These are phyloP conservation scores for Melanotaenia pygmaea DNA, from an alignment of 2,797 vertebrate species.

Conservation along the genomic window DNA sequence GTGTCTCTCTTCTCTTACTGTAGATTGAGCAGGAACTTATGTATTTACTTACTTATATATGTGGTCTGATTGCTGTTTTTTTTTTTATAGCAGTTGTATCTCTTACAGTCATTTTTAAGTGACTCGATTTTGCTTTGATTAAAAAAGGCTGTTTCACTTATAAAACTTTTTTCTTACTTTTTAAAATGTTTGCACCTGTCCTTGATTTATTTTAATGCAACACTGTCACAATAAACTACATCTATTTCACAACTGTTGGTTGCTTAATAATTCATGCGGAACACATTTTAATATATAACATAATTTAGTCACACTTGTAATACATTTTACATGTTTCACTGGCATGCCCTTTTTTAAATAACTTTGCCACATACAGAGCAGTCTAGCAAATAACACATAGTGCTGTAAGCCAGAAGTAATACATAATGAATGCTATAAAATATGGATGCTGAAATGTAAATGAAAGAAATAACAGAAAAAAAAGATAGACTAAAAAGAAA, in stretches of 20 bases:
- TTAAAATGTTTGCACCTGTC: slow-evolving; percentile 31
- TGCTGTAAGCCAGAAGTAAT: neutral
- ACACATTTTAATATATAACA: slow-evolving; percentile 35
- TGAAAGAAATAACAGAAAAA: neutral
- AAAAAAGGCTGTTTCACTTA: neutral
- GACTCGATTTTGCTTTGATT: neutral
- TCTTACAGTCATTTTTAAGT: neutral
- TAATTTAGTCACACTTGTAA: slow-evolving; percentile 21
- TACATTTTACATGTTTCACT: slow-evolving; percentile 2
- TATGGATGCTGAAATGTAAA: slow-evolving; percentile 10
- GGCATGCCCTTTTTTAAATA: neutral
- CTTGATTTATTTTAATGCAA: slow-evolving; percentile 48
- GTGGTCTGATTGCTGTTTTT: neutral
- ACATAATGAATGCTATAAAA: slow-evolving; percentile 29
- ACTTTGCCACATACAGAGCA: slow-evolving; percentile 13
- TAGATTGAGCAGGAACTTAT: neutral
- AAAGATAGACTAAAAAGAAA: neutral
- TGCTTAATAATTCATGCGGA: slow-evolving; percentile 41
- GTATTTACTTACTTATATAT: too few relatives aligned
- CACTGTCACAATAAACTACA: slow-evolving; percentile 41
- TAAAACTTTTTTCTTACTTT: too few relatives aligned
- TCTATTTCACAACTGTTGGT: slow-evolving; percentile 48
- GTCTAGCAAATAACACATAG: neutral
- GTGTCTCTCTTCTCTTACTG: neutral
- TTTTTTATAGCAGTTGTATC: neutral